Base-by-base conservation (phyloP, 1,140 invertebrate genomes). In the Oncopodura yosiiana region DNA sequence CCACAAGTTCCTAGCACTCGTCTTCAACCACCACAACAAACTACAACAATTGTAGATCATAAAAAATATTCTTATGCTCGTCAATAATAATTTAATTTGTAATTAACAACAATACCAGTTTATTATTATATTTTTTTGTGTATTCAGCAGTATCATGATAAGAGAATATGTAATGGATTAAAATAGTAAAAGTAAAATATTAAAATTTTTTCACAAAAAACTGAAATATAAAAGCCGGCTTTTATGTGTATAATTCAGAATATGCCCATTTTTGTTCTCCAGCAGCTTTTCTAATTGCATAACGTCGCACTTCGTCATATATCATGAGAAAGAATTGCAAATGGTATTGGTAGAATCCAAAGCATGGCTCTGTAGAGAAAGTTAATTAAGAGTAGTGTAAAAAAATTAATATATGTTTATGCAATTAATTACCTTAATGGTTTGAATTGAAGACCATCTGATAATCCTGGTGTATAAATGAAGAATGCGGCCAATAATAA, bases 401-500 rank as follows among this genome's bases (percentile, higher is more conserved):
- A 32, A 41, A 27, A 16, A 19, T 41, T 18, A 57, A 23, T 23
- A 30, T 34, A 1, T 38, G 21, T 23, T 34, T 21, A 49, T 5
- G 34, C 4, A 49, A 3, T n/a, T 36, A 4, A 3, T 30, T 9
- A 6, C 52, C 34, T 29, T 4, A 58, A n/a, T 2, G 49, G 32
- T 60, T 76, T 75, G 72, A 77, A 75, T 30, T 75, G 66, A 34
- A 77, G 70, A 50, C 82, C 73, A 34, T 76, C 79, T 62, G 81
- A 78, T 68, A 84, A 81, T 30, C 79, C 78, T 5, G 86, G 85
- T 21, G 79, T 74, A 65, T 89, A 88, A 1, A 81, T 75, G 4
- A 88, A 69, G 60, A 83, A 71, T 16, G 76, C 76, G 1, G 84
- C 83, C 24, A 87, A 67, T 18, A 76, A 65, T 1, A 82, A 77